A percentile compares a stretch with the other conserved stretches of the same genome.
Evolutionary conservation across 2,113 vertebrate genomes (phyloP).

Genomic region (Carettochelys insculpta): DNA sequence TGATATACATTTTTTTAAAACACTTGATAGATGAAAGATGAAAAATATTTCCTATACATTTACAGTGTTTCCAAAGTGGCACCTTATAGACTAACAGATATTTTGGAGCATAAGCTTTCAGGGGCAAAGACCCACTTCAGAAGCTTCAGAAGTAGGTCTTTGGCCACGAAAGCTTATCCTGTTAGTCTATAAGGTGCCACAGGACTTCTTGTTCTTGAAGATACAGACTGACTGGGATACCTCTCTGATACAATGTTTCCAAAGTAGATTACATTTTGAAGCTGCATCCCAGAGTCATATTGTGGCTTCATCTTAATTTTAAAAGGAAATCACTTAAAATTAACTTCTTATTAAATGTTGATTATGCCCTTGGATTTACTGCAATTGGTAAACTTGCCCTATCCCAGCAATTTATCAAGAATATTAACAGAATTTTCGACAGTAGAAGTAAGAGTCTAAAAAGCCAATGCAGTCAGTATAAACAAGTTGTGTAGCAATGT

Average conservation of each 20-base stretch:
- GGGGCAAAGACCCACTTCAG: too few species aligned
- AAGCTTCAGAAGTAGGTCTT: too few species aligned
- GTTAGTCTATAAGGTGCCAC: too few species aligned
- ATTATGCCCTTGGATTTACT: not conserved
- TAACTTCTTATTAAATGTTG: not conserved
- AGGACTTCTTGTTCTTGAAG: too few species aligned
- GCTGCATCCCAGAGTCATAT: rapidly evolving
- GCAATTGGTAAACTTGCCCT: not conserved
- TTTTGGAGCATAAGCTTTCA: too few species aligned
- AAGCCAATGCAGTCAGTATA: not conserved
- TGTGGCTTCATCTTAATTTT: not conserved
- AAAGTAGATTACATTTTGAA: too few species aligned
- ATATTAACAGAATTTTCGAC: not conserved
- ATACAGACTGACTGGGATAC: too few species aligned
- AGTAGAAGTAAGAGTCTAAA: not conserved
- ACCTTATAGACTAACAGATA: too few species aligned
- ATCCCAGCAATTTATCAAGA: not conserved
- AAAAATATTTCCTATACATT: not conserved
- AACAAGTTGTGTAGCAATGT: not conserved
- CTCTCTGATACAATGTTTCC: too few species aligned
- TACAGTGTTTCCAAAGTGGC: not conserved
- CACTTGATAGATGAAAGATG: not conserved
- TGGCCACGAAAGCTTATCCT: too few species aligned
- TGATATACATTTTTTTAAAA: not conserved
- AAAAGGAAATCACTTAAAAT: too few species aligned